These are phyloP conservation scores for Aselliscus stoliczkanus DNA, from an alignment of 2,797 vertebrate species.

Conservation along the genomic window DNA sequence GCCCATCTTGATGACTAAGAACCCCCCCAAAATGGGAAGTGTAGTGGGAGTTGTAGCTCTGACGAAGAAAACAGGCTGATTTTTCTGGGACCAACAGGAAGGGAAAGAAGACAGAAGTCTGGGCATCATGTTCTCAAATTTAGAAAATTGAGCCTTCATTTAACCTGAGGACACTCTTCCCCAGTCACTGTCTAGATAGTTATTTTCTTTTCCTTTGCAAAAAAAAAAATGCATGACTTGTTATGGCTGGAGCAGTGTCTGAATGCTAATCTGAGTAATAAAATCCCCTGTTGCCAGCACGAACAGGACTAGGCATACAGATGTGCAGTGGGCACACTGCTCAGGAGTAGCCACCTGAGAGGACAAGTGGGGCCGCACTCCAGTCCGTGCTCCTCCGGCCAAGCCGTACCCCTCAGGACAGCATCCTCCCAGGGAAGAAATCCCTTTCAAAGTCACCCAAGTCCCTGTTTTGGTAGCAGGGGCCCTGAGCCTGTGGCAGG, in stretches of 20 bases:
- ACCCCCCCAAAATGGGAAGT: background rate
- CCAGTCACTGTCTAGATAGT: background rate
- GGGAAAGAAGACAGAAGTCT: background rate
- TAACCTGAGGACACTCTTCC: background rate
- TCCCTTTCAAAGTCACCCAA: background rate
- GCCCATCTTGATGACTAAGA: background rate
- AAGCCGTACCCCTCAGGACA: background rate
- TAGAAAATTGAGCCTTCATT: background rate
- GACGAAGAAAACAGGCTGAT: background rate
- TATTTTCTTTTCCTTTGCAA: background rate
- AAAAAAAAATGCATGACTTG: background rate
- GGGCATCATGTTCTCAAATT: background rate
- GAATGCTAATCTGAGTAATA: background rate
- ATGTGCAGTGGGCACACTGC: background rate
- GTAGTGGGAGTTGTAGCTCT: background rate
- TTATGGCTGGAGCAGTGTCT: background rate
- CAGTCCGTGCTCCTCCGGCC: background rate
- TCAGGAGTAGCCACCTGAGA: background rate
- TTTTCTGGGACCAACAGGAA: background rate
- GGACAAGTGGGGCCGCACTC: background rate
- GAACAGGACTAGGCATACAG: background rate
- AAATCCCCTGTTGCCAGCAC: background rate
- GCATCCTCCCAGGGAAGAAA: background rate
- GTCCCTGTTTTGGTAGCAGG: background rate
- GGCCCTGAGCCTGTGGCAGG: background rate